Evolutionary conservation across 2,113 vertebrate genomes (phyloP).

Genomic region (Haemorhous mexicanus): DNA sequence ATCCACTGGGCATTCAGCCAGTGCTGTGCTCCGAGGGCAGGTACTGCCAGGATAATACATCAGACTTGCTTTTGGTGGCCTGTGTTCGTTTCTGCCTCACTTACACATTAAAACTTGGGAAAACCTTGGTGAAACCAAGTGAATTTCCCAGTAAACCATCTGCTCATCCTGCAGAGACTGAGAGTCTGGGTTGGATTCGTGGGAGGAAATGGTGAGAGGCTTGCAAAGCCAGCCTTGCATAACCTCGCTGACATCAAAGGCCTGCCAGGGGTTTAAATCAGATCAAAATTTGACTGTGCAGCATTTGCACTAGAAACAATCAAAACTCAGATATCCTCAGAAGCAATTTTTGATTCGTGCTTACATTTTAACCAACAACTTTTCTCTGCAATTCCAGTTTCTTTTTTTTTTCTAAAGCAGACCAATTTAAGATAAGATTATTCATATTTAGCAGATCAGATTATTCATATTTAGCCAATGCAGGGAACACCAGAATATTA

Average conservation of each 20-base stretch:
- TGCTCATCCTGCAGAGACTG: not conserved
- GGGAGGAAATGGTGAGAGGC: conserved; percentile 16
- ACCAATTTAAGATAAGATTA: not conserved
- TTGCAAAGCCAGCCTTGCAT: conserved; percentile 32
- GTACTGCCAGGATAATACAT: not conserved
- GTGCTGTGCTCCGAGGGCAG: accelerated
- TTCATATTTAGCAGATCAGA: not conserved
- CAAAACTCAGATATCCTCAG: not conserved
- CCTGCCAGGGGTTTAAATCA: not conserved
- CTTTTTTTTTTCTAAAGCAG: not conserved
- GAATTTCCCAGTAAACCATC: not conserved
- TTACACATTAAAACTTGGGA: not conserved
- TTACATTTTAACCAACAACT: not conserved
- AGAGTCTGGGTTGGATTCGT: conserved; percentile 20
- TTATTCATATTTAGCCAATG: not conserved
- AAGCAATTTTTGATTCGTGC: not conserved
- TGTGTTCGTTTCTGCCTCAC: not conserved
- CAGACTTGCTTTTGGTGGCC: not conserved
- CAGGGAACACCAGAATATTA: not conserved
- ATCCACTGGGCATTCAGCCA: not conserved
- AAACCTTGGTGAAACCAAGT: not conserved
- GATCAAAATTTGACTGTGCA: not conserved
- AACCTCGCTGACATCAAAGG: conserved; percentile 45
- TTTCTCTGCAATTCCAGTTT: not conserved
- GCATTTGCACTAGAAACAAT: conserved; percentile 7